Percentiles rank a stretch among this genome's conserved stretches.
These are phyloP conservation scores for Torymus texanus DNA, from an alignment of 2,888 invertebrate genomes.

Conservation along the genomic window DNA sequence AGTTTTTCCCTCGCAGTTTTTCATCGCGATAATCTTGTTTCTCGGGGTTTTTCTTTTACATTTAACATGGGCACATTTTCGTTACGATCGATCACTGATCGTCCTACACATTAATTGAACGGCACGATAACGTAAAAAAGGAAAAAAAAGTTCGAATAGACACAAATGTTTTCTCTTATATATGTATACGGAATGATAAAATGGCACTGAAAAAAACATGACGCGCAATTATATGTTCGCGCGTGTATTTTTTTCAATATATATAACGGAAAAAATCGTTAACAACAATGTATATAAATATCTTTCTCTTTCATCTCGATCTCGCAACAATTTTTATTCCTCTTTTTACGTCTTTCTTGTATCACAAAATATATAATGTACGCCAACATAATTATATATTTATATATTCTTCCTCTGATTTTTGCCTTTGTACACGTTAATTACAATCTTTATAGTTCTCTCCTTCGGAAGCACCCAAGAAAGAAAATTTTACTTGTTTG, in stretches of 20 bases:
- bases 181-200: slow-evolving; percentile 38
- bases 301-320: slow-evolving; percentile 17
- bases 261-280: slow-evolving; percentile 38
- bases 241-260: slow-evolving; percentile 34
- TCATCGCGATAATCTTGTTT: slow-evolving; percentile 32
- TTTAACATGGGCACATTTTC: slow-evolving; percentile 45
- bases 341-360: slow-evolving; percentile 58
- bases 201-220: slow-evolving; percentile 57
- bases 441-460: slow-evolving; percentile 55
- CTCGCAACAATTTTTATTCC: slow-evolving; percentile 39
- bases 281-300: slow-evolving; percentile 48
- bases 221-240: slow-evolving; percentile 38
- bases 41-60: slow-evolving; percentile 12
- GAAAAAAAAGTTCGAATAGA: slow-evolving; percentile 9
- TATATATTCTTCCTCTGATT: slow-evolving; percentile 60
- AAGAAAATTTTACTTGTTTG: slow-evolving; percentile 1
- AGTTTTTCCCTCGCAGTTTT: slow-evolving; percentile 11
- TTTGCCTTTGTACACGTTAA: slow-evolving; percentile 58
- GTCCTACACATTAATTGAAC: slow-evolving; percentile 21
- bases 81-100: slow-evolving; percentile 16
- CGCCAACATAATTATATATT: slow-evolving; percentile 64
- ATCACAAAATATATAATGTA: slow-evolving; percentile 73
- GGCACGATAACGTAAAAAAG: slow-evolving; percentile 44
- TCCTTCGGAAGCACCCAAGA: neutral
- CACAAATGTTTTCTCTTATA: slow-evolving; percentile 20